Conservation (phyloP, 2,113 vertebrate genomes). For the Ancistrus triradiatus region DNA sequence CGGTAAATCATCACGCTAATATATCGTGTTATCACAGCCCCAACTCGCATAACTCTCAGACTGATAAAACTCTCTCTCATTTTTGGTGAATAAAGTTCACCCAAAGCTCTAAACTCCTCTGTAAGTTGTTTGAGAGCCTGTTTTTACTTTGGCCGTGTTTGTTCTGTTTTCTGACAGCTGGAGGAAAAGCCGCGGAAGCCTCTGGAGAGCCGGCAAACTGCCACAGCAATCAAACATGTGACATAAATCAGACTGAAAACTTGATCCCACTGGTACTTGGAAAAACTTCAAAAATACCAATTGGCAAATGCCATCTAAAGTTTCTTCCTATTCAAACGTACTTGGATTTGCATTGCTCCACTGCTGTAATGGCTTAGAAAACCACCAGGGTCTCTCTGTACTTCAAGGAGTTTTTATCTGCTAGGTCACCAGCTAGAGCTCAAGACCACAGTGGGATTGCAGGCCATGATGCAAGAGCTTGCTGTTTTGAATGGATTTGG, state of each 20-base stretch:
- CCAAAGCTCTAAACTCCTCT: too few relatives aligned
- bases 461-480: too few relatives aligned
- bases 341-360: background rate
- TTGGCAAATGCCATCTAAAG: background rate
- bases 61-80: too few relatives aligned
- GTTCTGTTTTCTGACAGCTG: conserved; percentile 5
- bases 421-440: background rate
- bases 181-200: background rate
- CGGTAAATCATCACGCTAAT: too few relatives aligned
- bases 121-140: background rate
- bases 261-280: background rate
- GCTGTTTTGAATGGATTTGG: too few relatives aligned
- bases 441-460: too few relatives aligned
- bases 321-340: background rate
- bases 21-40: too few relatives aligned
- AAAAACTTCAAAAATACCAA: background rate
- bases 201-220: background rate
- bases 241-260: background rate
- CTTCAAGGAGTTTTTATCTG: background rate
- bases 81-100: too few relatives aligned
- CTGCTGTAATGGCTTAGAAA: background rate
- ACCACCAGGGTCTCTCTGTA: background rate
- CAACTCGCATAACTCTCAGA: too few relatives aligned
- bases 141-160: background rate
- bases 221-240: background rate